Conservation (phyloP, 2,113 vertebrate genomes). For the Myocastor coypus region DNA sequence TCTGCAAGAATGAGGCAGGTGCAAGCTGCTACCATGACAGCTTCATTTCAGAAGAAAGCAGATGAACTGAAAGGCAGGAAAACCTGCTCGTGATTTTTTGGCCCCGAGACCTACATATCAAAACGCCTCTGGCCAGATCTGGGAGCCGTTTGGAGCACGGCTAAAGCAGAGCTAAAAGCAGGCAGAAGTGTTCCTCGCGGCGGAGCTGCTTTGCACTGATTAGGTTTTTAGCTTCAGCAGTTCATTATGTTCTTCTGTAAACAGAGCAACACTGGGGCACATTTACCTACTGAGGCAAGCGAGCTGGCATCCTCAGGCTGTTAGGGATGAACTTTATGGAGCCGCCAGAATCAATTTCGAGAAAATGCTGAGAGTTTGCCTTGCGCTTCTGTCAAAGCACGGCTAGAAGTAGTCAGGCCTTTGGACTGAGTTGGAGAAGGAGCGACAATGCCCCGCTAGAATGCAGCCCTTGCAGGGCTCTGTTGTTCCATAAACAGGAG, state of each 20-base stretch:
- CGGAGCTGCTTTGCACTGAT: neutral
- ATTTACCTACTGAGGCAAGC: neutral
- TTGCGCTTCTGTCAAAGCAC: neutral
- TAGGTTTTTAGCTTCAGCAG: neutral
- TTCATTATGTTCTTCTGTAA: neutral
- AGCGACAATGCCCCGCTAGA: neutral
- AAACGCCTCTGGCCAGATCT: neutral
- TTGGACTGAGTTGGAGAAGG: neutral
- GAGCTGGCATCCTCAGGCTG: neutral
- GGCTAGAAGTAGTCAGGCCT: neutral
- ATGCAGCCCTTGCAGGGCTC: neutral
- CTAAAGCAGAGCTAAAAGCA: neutral
- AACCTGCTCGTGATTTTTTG: neutral
- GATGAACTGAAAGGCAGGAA: neutral
- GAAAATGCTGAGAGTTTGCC: neutral
- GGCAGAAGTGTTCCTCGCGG: neutral
- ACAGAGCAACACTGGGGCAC: neutral
- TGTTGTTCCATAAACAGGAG: neutral
- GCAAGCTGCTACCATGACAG: neutral
- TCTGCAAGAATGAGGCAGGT: neutral
- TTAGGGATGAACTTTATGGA: conserved; percentile 21
- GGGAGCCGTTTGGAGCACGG: neutral
- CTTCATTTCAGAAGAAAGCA: conserved; percentile 40
- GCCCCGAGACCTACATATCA: neutral
- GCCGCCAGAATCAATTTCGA: conserved; percentile 38